These are phyloP conservation scores for Acanthacorydalis orientalis DNA, from an alignment of 2,888 invertebrate genomes.

Conservation along the genomic window DNA sequence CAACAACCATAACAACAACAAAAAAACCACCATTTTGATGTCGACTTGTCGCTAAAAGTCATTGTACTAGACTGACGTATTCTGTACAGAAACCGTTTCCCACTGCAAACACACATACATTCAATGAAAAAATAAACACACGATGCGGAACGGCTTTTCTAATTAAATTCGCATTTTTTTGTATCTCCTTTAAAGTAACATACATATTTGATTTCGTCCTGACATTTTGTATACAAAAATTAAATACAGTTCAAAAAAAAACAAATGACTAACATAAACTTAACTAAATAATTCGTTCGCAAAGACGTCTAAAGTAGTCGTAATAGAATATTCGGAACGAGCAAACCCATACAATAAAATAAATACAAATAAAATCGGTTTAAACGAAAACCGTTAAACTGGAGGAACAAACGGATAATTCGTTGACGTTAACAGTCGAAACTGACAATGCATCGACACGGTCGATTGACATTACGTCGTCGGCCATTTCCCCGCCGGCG, in stretches of 20 bases:
- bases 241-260: too few relatives aligned
- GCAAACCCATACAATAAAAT: too few relatives aligned
- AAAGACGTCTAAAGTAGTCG: neutral
- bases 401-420: conserved; percentile 6
- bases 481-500: conserved; percentile 5
- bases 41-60: too few relatives aligned
- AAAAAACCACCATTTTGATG: neutral
- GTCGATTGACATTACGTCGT: conserved; percentile 6
- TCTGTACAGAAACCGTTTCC: neutral
- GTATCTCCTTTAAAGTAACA: neutral
- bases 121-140: neutral
- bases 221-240: too few relatives aligned
- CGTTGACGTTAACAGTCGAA: neutral
- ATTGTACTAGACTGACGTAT: too few relatives aligned
- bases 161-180: neutral
- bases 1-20: neutral
- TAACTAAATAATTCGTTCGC: too few relatives aligned
- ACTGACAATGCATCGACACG: conserved; percentile 7
- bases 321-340: neutral
- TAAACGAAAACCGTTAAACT: conserved; percentile 2
- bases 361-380: neutral
- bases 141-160: neutral
- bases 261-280: too few relatives aligned
- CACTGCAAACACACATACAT: neutral
- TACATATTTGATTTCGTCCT: too few relatives aligned